These are phyloP conservation scores for Enteromius thamalakanensis DNA, from an alignment of 2,797 vertebrate genomes.

Conservation along the genomic window DNA sequence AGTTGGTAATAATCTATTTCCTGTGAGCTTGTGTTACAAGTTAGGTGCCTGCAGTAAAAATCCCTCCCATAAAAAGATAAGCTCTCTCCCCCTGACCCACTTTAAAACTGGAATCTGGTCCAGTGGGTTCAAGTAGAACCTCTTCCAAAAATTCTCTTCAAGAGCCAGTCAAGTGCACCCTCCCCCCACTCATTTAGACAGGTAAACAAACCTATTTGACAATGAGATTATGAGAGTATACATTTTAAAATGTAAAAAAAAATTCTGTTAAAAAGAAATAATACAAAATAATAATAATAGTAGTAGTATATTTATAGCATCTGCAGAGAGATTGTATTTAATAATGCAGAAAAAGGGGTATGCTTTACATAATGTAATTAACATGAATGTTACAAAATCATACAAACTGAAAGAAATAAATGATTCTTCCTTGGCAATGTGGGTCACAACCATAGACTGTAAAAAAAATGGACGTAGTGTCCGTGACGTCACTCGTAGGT, in stretches of 20 bases:
- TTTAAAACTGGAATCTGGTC: conserved; percentile 66
- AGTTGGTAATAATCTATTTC: background rate
- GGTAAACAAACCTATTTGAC: background rate
- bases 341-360: background rate
- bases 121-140: conserved; percentile 67
- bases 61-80: conserved; percentile 62
- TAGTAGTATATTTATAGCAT: background rate
- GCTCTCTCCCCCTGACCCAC: conserved; percentile 60
- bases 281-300: too few relatives aligned
- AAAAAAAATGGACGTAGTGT: too few relatives aligned
- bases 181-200: background rate
- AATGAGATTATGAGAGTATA: background rate
- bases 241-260: background rate
- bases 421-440: background rate
- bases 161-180: background rate
- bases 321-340: background rate
- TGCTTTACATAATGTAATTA: background rate
- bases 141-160: conserved; percentile 21
- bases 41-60: conserved; percentile 8
- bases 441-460: too few relatives aligned
- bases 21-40: background rate
- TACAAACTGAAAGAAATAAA: background rate
- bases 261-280: too few relatives aligned
- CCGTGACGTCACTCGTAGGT: too few relatives aligned
- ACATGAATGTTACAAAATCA: background rate